Evolutionary conservation across 2,797 vertebrate species (phyloP), one percentile per base, ranked within the genome.

Genomic region (Sternarchorhynchus goeldii): DNA sequence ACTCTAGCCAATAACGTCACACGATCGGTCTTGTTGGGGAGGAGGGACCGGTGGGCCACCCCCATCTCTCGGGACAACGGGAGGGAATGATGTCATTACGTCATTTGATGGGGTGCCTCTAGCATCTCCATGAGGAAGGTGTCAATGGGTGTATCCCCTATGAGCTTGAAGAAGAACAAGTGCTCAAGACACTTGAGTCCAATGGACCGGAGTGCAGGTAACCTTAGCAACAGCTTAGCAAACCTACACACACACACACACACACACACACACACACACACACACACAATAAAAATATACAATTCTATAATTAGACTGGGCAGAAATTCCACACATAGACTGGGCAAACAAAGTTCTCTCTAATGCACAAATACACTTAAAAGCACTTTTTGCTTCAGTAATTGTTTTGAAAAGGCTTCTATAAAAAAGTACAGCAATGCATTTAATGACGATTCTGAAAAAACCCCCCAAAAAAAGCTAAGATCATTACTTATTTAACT

Each of bases 81-180:
- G 68, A 50, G 78, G 6, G 50, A 53, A n/a, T 83, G 79, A 78
- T 67, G 66, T 87, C 85, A 89, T 92, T 96, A 98, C 91, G 97
- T 98, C 95, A 97, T 95, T 91, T 99, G 98, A 91, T 99, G 97
- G 0, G 98, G 98, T 0, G 97, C 96, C 88, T 99, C 98, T 88
- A 99, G 94, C 98, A 99, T 99, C 91, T 99, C 98, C 98, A 99
- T 99, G 87, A 99, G 91, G 92, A 99, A 99, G 88, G 97, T 99
- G 94, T 99, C 98, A 5, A 99, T 99, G 50, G 98, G 98, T 3
- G 98, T 99, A 93, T 99, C 98, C 0, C 98, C 97, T 81, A 99
- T 99, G 88, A 99, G 95, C 88, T 99, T 99, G 93, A 99, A 99
- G 91, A 99, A 99, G 92, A 99, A 99, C 73, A 99, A 93, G 84